These are phyloP conservation scores for Kryphioiulus occultus DNA, from an alignment of 2,888 invertebrate genomes.

Conservation along the genomic window DNA sequence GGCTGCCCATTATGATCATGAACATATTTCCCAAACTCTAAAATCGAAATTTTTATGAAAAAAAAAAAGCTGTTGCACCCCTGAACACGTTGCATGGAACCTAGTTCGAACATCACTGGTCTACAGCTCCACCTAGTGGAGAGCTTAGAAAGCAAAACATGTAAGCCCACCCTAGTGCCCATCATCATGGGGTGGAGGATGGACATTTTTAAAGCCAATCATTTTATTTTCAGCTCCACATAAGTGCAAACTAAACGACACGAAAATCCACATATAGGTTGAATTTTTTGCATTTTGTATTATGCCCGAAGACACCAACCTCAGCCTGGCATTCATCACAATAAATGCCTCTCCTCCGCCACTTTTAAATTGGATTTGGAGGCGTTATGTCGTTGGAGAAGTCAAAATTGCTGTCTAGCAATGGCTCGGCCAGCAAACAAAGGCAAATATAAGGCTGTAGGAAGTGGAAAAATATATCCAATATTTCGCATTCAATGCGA, in stretches of 20 bases:
- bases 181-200: neutral
- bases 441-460: neutral
- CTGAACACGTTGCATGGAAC: too few species aligned
- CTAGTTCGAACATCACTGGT: too few species aligned
- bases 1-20: too few species aligned
- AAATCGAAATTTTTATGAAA: too few species aligned
- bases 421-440: neutral
- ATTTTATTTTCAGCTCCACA: neutral
- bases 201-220: neutral
- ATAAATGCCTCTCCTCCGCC: constrained; percentile 21
- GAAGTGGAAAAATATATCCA: constrained; percentile 9
- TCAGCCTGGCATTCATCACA: constrained; percentile 20
- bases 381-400: constrained; percentile 32
- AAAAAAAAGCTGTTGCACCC: too few species aligned
- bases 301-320: constrained; percentile 3
- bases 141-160: neutral
- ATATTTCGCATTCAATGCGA: constrained; percentile 27
- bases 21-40: too few species aligned
- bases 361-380: constrained; percentile 13
- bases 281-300: constrained; percentile 6
- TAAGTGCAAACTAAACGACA: constrained; percentile 31
- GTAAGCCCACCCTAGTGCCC: neutral
- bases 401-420: neutral
- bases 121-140: neutral
- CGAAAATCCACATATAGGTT: neutral